These are phyloP conservation scores for Pyrocephalus nanus DNA, from an alignment of 2,797 vertebrate species.

Conservation along the genomic window DNA sequence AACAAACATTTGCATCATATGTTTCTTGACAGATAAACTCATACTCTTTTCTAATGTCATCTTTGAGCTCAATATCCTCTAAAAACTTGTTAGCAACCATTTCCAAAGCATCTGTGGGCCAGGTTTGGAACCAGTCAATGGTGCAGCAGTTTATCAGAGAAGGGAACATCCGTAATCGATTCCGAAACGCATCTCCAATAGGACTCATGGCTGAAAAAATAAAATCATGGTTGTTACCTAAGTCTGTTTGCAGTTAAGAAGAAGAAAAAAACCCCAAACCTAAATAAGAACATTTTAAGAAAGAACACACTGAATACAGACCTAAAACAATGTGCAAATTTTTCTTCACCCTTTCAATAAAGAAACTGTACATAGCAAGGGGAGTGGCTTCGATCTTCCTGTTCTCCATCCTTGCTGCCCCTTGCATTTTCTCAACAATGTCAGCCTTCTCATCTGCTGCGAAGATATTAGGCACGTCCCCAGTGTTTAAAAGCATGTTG, in stretches of 20 bases:
- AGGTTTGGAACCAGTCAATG: constrained; percentile 94
- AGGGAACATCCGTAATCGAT: constrained; percentile 93
- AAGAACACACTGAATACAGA: constrained; percentile 56
- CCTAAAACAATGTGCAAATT: constrained; percentile 94
- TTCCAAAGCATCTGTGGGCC: constrained; percentile 93
- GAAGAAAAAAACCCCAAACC: background rate
- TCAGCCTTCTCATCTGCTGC: constrained; percentile 89
- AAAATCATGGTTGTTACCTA: background rate
- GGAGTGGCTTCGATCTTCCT: constrained; percentile 85
- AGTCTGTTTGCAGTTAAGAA: background rate
- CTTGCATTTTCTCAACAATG: constrained; percentile 89
- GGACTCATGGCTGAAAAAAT: constrained; percentile 89
- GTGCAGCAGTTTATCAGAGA: constrained; percentile 97
- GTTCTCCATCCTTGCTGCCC: constrained; percentile 81
- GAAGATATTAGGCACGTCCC: constrained; percentile 93
- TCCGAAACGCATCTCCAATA: constrained; percentile 90
- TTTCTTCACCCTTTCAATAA: constrained; percentile 88
- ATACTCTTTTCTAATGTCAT: constrained; percentile 81
- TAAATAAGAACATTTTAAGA: background rate
- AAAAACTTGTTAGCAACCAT: constrained; percentile 94
- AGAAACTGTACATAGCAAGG: constrained; percentile 91
- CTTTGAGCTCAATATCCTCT: constrained; percentile 88
- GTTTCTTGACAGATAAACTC: constrained; percentile 18
- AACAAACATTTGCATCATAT: background rate
- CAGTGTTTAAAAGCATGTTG: constrained; percentile 92